Percentiles rank a stretch among this genome's conserved stretches.
Evolutionary conservation across 2,888 invertebrate species (phyloP).

Genomic region (Leptopterna dolabrata): DNA sequence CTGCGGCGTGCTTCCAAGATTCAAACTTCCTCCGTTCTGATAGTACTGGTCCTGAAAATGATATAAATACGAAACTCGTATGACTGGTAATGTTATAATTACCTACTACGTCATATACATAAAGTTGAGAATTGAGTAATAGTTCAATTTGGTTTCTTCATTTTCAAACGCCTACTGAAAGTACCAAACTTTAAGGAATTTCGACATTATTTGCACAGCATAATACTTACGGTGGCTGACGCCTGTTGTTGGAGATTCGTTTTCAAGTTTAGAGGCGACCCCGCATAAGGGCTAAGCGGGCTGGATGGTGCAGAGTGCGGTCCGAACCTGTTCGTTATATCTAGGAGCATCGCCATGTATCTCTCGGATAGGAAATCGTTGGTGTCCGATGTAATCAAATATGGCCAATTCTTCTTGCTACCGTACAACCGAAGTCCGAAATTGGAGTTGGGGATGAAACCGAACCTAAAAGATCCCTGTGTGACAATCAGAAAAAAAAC

Average conservation of each 20-base stretch:
- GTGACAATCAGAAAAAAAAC: not conserved
- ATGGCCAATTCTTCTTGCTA: not conserved
- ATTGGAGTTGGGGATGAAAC: not conserved
- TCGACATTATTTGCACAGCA: too few species aligned
- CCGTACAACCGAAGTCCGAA: not conserved
- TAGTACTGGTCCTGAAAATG: not conserved
- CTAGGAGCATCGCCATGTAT: not conserved
- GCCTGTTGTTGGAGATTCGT: not conserved
- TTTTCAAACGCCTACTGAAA: too few species aligned
- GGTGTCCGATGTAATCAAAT: not conserved
- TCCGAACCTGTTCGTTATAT: not conserved
- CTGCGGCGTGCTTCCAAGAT: not conserved
- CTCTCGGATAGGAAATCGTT: not conserved
- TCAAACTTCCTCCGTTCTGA: not conserved
- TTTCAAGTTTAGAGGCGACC: not conserved
- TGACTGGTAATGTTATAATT: too few species aligned
- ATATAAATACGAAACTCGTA: too few species aligned
- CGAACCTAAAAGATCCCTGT: not conserved
- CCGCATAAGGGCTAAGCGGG: not conserved
- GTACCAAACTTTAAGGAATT: too few species aligned
- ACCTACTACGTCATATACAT: too few species aligned
- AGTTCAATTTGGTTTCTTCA: too few species aligned
- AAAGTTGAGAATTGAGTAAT: too few species aligned
- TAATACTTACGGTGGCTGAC: not conserved
- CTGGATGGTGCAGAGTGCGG: not conserved